Evolutionary conservation across 1,140 invertebrate genomes (phyloP).

Genomic region (Macrocentrus cingulum): DNA sequence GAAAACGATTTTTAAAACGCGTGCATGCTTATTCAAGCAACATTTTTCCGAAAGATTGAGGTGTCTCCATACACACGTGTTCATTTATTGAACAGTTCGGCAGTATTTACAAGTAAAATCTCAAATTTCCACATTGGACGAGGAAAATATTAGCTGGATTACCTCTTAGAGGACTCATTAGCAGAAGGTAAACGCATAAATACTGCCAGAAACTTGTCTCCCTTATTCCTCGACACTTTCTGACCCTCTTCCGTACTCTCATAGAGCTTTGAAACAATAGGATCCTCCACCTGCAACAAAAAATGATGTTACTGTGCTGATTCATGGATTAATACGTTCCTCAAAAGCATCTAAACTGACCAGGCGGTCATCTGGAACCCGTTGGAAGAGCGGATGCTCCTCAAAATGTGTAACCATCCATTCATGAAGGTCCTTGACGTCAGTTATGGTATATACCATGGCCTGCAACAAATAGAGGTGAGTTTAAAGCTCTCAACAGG

Average conservation of each 20-base stretch:
- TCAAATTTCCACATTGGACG: background rate
- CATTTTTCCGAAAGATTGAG: too few species aligned
- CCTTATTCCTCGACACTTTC: conserved; percentile 95
- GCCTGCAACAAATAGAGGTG: conserved; percentile 63
- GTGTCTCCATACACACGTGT: too few species aligned
- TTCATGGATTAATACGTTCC: conserved; percentile 11
- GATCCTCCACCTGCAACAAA: conserved; percentile 71
- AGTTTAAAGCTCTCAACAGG: conserved; percentile 9
- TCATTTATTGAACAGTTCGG: too few species aligned
- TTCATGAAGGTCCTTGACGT: conserved; percentile 95
- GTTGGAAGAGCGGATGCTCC: conserved; percentile 88
- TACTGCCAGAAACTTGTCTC: conserved; percentile 90
- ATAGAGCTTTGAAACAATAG: conserved; percentile 84
- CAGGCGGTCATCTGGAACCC: conserved; percentile 72
- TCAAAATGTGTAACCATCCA: conserved; percentile 96
- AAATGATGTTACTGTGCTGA: conserved; percentile 21
- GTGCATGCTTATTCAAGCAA: too few species aligned
- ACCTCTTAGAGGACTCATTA: conserved; percentile 34
- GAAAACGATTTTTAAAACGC: too few species aligned
- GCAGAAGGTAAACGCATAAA: conserved; percentile 74
- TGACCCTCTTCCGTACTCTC: conserved; percentile 97
- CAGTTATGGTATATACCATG: conserved; percentile 94
- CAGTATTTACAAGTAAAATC: conserved; percentile 34
- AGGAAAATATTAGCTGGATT: conserved; percentile 10
- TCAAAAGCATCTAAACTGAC: conserved; percentile 57